Evolutionary conservation across 2,113 vertebrate species (phyloP), one percentile per base, ranked within the genome.

Genomic region (Ictalurus furcatus): DNA sequence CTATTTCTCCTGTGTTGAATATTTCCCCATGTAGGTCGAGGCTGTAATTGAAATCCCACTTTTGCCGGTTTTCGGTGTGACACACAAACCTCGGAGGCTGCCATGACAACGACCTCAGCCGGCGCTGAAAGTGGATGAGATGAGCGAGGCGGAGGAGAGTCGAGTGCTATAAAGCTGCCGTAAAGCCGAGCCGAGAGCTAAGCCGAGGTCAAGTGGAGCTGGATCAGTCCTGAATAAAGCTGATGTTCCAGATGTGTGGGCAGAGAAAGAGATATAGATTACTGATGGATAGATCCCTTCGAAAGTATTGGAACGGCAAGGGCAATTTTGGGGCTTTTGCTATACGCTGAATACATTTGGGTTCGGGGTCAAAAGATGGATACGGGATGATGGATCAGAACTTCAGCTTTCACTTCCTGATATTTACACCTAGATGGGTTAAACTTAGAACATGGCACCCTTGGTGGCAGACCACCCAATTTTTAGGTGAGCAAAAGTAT

Each of bases 61-160:
- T 85, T 65, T 4, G 25, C 61, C 6, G 25, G 74, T n/a, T 54
- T 78, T 85, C 44, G 40, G 48, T 12, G 84, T 71, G 84, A 85
- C 63, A 71, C 44, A 54, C 44, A 71, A 71, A 85, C 40, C 13
- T 4, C 44, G 9, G 21, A 79, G 40, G 84, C 63, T 85, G 84
- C 84, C 84, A 71, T 85, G 84, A 85, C 84, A 71, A 85, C 84
- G 65, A 30, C 84, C 84, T 7, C 34, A 40, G 59, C 30, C 16
- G 48, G 76, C 54, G 76, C 76, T 54, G 76, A 79, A 30, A 54
- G 84, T 71, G 44, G 30, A 67, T 71, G 84, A 85, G 65, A 56
- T 21, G 48, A 52, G 65, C 23, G 74, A 78, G 74, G 74, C 74
- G 40, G 37, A 69, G 63, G 37, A 52, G 40, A 85, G 83, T 65